Base-by-base conservation (phyloP, 37 sponge, comb jelly and placozoan genomes). In the Cladorhizidae sp. region DNA sequence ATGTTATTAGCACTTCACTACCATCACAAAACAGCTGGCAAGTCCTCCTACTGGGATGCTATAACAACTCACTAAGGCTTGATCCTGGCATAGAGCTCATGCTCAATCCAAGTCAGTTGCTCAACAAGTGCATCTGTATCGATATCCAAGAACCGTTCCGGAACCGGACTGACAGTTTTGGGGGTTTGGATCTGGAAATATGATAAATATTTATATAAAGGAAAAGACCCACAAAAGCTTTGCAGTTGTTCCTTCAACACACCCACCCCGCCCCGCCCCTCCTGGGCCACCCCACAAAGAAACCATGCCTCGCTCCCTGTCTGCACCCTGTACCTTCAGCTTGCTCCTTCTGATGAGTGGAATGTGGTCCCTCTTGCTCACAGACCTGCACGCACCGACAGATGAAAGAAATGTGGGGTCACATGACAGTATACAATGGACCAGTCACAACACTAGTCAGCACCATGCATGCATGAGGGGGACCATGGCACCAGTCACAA, bases 91-190 rank as follows among this genome's bases (percentile, higher is more conserved):
- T 83, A 83, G 40, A 84, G 59, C 71, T 83, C 69, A 55, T 89
- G 89, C 59, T 89, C 89, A 40, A 84, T 38, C 67, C 84, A 73
- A 8, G 89, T 89, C 54, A 89, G 63, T 76, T 89, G 89, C 11
- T 61, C 28, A 37, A 85, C 84, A 8, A 89, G 38, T 21, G 33
- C 67, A 3, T 73, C 72, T 20, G 83, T 38, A 62, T 73, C 28
- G 29, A 88, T 77, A 18, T 83, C 83, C 32, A 68, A 18, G 5
- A 84, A 33, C 2, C 68, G 52, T 2, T 26, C 29, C 7, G 79
- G 78, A 5, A 75, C 68, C 0, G 59, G 52, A 20, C 40, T 21
- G 29, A 75, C 29, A 32, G 72, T 20, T 36, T 57, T 85, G 57
- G 85, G 77, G 35, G 70, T 41, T 38, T 70, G 70, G 67, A 84